A percentile compares a stretch with the other conserved stretches of the same genome.
Conservation (phyloP, 2,113 vertebrate species). For the Glareola pratincola region DNA sequence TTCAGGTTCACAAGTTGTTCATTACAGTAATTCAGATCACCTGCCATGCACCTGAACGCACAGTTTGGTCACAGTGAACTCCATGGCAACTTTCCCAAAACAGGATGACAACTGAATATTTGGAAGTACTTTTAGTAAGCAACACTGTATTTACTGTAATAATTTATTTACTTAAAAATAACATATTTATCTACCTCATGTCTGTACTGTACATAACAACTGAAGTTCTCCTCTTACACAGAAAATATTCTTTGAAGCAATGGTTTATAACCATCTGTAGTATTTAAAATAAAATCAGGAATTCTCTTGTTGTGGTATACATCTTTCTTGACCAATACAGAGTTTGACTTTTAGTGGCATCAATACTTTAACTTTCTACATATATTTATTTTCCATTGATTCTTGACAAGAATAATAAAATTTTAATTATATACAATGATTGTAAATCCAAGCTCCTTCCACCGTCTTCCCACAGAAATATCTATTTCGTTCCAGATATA, state of each 20-base stretch:
- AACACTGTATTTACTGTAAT: not conserved
- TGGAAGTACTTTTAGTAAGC: not conserved
- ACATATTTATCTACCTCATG: not conserved
- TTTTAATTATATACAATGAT: not conserved
- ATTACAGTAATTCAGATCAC: not conserved
- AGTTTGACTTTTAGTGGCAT: not conserved
- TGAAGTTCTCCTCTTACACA: not conserved
- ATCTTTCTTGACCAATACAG: not conserved
- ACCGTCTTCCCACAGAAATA: not conserved
- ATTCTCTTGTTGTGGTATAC: not conserved
- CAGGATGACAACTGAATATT: not conserved
- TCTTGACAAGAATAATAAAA: not conserved
- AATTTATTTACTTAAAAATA: not conserved
- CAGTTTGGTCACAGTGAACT: not conserved
- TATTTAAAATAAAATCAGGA: not conserved
- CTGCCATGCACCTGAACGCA: rapidly evolving
- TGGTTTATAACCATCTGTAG: not conserved
- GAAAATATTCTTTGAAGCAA: not conserved
- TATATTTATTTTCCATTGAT: not conserved
- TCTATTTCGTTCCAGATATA: not conserved
- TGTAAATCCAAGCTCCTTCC: not conserved
- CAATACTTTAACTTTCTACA: not conserved
- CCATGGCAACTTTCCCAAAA: not conserved
- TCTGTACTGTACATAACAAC: not conserved
- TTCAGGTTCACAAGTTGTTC: not conserved